phyloP scores from a whole-genome alignment of 2,888 invertebrate species.

The Erynnis tages region DNA sequence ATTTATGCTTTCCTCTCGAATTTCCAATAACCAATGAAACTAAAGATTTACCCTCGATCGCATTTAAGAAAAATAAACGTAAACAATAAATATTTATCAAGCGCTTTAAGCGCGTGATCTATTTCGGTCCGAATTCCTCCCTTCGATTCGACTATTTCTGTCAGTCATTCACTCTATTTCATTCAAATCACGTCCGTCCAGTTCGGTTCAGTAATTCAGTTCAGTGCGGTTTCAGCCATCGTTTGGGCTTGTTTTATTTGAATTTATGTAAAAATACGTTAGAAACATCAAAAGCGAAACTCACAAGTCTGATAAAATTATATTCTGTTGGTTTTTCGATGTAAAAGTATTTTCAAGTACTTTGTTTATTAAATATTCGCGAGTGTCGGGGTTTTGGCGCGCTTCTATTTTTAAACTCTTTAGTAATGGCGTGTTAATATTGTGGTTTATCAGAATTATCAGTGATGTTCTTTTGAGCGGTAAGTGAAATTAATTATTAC shows the following conservation, averaged over 20 bases:
- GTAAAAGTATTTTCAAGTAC: not conserved
- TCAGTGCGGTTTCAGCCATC: slow-evolving; percentile 40
- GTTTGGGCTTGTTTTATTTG: not conserved
- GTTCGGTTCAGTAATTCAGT: slow-evolving; percentile 30
- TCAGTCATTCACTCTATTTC: slow-evolving; percentile 63
- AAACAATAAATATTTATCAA: slow-evolving; percentile 3
- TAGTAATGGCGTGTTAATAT: slow-evolving; percentile 34
- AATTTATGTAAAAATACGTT: not conserved
- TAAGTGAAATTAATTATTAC: slow-evolving; percentile 6
- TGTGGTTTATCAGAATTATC: not conserved
- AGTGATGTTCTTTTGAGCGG: slow-evolving; percentile 18
- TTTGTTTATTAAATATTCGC: slow-evolving; percentile 4
- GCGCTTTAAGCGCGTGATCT: slow-evolving; percentile 25
- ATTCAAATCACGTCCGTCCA: slow-evolving; percentile 48
- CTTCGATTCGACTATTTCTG: slow-evolving; percentile 63
- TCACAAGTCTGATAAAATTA: not conserved
- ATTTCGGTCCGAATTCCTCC: slow-evolving; percentile 48
- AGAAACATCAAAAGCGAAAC: not conserved
- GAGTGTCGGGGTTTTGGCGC: slow-evolving; percentile 36
- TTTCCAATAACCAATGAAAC: too few relatives aligned
- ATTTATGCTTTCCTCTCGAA: too few relatives aligned
- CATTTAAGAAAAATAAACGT: too few relatives aligned
- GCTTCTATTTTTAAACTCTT: slow-evolving; percentile 36
- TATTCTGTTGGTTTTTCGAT: slow-evolving; percentile 9
- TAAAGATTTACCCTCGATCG: too few relatives aligned